Conservation (phyloP, 2,888 invertebrate genomes). For the Mongoloraphidia duomilia region DNA sequence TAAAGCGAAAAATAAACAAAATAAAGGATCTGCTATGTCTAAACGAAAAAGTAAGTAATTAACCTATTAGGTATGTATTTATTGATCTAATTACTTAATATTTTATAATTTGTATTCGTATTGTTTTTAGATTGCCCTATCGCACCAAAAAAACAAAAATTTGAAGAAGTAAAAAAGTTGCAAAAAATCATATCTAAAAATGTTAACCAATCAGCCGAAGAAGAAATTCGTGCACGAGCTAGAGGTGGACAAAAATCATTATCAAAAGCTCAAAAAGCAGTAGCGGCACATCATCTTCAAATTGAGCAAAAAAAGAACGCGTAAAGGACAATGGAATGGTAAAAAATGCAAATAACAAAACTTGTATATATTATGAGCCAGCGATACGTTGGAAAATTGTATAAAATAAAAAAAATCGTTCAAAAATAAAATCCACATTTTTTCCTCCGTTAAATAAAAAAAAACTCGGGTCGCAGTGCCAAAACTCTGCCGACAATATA, state of each 20-base stretch:
- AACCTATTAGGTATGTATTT: not conserved
- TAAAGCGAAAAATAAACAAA: constrained; percentile 34
- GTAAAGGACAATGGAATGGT: too few relatives aligned
- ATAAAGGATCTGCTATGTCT: constrained; percentile 39
- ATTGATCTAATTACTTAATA: constrained; percentile 1
- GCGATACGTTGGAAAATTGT: too few relatives aligned
- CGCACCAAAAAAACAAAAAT: constrained; percentile 43
- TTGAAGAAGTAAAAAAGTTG: constrained; percentile 44
- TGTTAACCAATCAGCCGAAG: constrained; percentile 53
- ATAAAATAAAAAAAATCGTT: too few relatives aligned
- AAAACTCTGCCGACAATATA: too few relatives aligned
- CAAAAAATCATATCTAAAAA: constrained; percentile 52
- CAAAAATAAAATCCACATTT: too few relatives aligned
- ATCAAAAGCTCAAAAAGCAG: constrained; percentile 38
- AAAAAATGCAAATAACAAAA: too few relatives aligned
- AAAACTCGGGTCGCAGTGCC: too few relatives aligned
- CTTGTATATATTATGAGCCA: too few relatives aligned
- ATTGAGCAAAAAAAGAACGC: not conserved
- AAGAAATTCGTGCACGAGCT: constrained; percentile 46
- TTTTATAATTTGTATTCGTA: constrained; percentile 7
- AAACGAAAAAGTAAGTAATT: constrained; percentile 38
- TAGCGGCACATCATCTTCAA: constrained; percentile 24
- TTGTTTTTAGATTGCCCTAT: constrained; percentile 43
- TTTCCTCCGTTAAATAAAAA: too few relatives aligned
- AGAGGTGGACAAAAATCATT: constrained; percentile 30